Conservation (phyloP, 1,140 invertebrate species). For the Drosophila mojavensis region DNA sequence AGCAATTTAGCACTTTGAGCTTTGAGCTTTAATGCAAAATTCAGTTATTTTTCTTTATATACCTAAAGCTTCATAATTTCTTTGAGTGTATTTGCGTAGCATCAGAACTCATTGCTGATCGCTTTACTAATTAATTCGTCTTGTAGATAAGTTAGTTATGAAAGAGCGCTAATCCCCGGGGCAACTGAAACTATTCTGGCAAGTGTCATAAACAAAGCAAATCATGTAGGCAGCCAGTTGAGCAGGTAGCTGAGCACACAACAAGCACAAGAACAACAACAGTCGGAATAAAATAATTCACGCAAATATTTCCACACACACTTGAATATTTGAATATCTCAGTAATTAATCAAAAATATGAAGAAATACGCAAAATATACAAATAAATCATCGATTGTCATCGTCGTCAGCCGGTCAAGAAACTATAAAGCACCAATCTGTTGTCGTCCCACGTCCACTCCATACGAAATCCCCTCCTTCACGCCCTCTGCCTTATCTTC, state of each 20-base stretch:
- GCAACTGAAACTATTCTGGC: conserved; percentile 46
- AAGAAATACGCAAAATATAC: conserved; percentile 64
- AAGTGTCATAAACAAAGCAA: conserved; percentile 67
- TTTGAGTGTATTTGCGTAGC: conserved; percentile 2
- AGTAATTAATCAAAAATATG: conserved; percentile 75
- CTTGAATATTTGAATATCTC: conserved; percentile 79
- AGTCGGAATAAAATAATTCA: conserved; percentile 48
- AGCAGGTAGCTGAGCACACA: conserved; percentile 38
- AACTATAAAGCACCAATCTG: conserved; percentile 71
- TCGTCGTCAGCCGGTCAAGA: conserved; percentile 69
- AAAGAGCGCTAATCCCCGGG: conserved; percentile 49
- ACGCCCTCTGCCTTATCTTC: background rate
- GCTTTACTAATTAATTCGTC: conserved; percentile 52
- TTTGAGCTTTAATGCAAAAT: too few relatives aligned
- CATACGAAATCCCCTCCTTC: background rate
- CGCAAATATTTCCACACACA: conserved; percentile 66
- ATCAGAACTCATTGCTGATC: conserved; percentile 34
- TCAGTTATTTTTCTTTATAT: too few relatives aligned
- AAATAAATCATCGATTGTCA: conserved; percentile 77
- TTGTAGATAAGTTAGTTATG: conserved; percentile 31
- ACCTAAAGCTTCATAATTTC: background rate
- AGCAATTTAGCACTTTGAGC: too few relatives aligned
- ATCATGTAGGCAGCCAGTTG: conserved; percentile 27
- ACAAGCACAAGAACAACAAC: conserved; percentile 22
- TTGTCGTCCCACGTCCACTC: conserved; percentile 57